A percentile compares a stretch with the other conserved stretches of the same genome.
Evolutionary conservation across 2,888 invertebrate genomes (phyloP).

Genomic region (Phania funesta): DNA sequence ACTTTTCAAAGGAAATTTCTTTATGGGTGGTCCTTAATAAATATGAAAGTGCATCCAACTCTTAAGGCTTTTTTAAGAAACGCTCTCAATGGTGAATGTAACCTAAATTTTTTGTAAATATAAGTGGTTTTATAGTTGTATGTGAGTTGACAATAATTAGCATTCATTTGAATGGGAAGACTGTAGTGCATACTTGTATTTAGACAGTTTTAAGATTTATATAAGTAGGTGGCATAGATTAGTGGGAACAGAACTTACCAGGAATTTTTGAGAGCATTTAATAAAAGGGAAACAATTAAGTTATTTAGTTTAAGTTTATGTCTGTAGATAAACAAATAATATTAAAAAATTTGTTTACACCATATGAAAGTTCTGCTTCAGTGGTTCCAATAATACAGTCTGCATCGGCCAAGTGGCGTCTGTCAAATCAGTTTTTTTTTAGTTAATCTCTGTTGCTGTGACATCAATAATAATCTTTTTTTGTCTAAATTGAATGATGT

Average conservation of each 20-base stretch:
- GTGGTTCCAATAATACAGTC: too few relatives aligned
- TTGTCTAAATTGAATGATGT: too few relatives aligned
- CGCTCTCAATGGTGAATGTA: constrained; percentile 20
- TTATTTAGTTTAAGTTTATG: too few relatives aligned
- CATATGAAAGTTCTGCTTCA: too few relatives aligned
- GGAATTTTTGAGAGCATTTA: background rate
- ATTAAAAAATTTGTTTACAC: too few relatives aligned
- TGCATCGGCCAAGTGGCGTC: too few relatives aligned
- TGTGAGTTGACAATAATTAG: constrained; percentile 31
- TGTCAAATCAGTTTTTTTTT: too few relatives aligned
- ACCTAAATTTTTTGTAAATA: constrained; percentile 21
- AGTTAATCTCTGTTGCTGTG: too few relatives aligned
- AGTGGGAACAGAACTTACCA: background rate
- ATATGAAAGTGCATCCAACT: background rate
- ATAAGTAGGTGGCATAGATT: background rate
- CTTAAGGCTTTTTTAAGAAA: background rate
- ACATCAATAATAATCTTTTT: too few relatives aligned
- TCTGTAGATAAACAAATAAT: too few relatives aligned
- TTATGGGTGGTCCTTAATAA: constrained; percentile 10
- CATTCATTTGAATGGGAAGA: constrained; percentile 20
- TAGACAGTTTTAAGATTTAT: background rate
- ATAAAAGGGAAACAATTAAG: too few relatives aligned
- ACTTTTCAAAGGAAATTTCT: background rate
- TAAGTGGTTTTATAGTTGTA: constrained; percentile 24
- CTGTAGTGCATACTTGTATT: background rate